A percentile compares a stretch with the other conserved stretches of the same genome.
phyloP scores from a whole-genome alignment of 2,888 invertebrate genomes.

The Dichetophora obliterata region DNA sequence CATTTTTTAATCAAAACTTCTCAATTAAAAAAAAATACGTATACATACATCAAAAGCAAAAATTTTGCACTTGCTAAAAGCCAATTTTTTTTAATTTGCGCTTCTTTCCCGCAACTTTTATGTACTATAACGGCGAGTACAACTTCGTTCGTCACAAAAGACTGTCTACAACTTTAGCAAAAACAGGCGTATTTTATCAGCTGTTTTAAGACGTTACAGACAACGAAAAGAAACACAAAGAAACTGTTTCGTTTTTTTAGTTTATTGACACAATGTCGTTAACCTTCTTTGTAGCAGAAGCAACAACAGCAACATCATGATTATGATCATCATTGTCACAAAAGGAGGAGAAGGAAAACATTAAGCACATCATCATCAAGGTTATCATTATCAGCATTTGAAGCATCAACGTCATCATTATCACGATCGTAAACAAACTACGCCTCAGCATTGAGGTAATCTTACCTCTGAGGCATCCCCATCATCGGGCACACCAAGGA shows the following conservation, averaged over 20 bases:
- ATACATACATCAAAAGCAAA: too few species aligned
- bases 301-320: conserved; percentile 57
- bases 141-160: too few species aligned
- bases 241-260: conserved; percentile 50
- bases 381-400: conserved; percentile 11
- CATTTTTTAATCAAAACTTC: too few species aligned
- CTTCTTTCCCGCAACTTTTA: too few species aligned
- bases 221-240: not conserved
- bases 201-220: conserved; percentile 27
- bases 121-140: too few species aligned
- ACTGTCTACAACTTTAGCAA: not conserved
- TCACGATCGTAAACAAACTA: not conserved
- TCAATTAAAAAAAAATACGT: too few species aligned
- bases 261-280: conserved; percentile 63
- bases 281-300: conserved; percentile 61
- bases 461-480: not conserved
- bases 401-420: conserved; percentile 14
- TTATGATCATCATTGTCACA: not conserved
- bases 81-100: too few species aligned
- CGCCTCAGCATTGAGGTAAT: conserved; percentile 12
- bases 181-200: conserved; percentile 31
- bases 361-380: conserved; percentile 7
- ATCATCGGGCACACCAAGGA: conserved; percentile 10
- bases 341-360: not conserved
- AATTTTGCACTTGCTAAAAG: too few species aligned